Conservation (phyloP, 1,140 invertebrate genomes). For the Gryllus bimaculatus region DNA sequence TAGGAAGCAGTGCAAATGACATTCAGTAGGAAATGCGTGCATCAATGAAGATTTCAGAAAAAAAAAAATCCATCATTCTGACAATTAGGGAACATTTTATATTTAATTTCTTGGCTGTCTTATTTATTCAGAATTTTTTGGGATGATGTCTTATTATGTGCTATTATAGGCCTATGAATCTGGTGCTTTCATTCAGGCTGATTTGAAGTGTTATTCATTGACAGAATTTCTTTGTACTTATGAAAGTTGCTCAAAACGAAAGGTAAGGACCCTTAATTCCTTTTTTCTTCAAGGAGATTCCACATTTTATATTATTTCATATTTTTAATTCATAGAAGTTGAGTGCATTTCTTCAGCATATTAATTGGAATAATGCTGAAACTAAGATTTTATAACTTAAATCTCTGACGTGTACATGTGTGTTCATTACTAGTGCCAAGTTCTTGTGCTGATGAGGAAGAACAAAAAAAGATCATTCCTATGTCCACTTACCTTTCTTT, state of each 20-base stretch:
- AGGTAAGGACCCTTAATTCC: not conserved
- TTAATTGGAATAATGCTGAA: not conserved
- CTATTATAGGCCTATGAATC: not conserved
- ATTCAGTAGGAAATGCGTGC: not conserved
- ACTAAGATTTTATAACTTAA: not conserved
- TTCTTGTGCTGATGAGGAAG: not conserved
- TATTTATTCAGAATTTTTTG: too few relatives aligned
- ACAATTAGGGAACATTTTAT: not conserved
- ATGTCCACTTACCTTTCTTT: slow-evolving; percentile 1
- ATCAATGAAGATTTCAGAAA: not conserved
- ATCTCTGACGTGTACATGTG: slow-evolving; percentile 10
- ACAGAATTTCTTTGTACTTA: not conserved
- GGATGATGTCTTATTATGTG: too few relatives aligned
- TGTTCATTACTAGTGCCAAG: slow-evolving; percentile 16
- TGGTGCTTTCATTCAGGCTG: not conserved
- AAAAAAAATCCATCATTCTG: too few relatives aligned
- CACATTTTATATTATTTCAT: not conserved
- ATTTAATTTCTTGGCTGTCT: too few relatives aligned
- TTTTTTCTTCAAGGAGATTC: not conserved
- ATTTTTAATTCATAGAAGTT: slow-evolving; percentile 6
- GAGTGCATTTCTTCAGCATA: not conserved
- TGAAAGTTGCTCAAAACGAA: not conserved
- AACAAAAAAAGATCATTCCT: not conserved
- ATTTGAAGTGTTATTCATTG: not conserved
- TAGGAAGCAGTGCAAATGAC: too few relatives aligned